phyloP scores from a whole-genome alignment of 2,888 invertebrate genomes.

The Bruchidius siliquastri region DNA sequence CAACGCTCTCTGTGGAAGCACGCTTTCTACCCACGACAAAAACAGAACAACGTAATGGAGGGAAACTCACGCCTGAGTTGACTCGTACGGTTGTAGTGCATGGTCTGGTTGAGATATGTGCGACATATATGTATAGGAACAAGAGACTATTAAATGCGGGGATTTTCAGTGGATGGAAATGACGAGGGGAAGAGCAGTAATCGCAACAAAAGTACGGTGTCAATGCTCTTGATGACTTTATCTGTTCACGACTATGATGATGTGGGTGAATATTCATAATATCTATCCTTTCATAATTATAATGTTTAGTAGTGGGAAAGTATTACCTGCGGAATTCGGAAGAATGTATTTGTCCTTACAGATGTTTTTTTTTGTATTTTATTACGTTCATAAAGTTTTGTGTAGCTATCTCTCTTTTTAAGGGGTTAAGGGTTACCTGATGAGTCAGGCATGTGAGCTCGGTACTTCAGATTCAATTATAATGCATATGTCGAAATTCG shows the following conservation, averaged over 20 bases:
- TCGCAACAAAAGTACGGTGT: not conserved
- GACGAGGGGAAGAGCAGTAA: not conserved
- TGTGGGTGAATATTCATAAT: not conserved
- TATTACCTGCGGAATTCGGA: too few relatives aligned
- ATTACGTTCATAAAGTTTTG: too few relatives aligned
- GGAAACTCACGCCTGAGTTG: not conserved
- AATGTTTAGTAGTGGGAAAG: too few relatives aligned
- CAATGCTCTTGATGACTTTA: not conserved
- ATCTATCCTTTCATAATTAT: too few relatives aligned
- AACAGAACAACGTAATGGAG: not conserved
- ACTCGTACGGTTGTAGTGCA: not conserved
- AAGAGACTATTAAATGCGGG: not conserved
- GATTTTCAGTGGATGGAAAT: not conserved
- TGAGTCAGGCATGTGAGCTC: too few relatives aligned
- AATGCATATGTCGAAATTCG: too few relatives aligned
- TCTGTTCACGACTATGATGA: not conserved
- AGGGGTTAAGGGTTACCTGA: too few relatives aligned
- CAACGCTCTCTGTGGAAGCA: not conserved
- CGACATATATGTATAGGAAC: not conserved
- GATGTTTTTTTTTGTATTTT: too few relatives aligned
- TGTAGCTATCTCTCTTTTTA: too few relatives aligned
- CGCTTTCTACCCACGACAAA: not conserved
- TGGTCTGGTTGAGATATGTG: not conserved
- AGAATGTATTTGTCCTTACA: too few relatives aligned
- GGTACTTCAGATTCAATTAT: too few relatives aligned